Evolutionary conservation across 2,113 vertebrate genomes (phyloP).

Genomic region (Phaethon lepturus): DNA sequence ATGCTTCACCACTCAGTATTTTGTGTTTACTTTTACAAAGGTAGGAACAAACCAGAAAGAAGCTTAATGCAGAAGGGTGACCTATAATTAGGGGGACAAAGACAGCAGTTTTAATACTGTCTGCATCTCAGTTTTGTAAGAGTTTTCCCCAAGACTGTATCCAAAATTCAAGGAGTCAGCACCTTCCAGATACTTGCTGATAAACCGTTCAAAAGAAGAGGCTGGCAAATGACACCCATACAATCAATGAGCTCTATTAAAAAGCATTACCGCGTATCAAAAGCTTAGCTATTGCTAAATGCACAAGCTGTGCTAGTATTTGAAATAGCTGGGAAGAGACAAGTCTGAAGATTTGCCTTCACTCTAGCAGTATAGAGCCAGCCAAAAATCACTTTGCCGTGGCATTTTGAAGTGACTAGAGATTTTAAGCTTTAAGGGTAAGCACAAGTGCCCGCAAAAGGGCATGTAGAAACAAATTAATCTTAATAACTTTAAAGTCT

Average conservation of each 20-base stretch:
- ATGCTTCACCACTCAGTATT: neutral
- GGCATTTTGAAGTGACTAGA: neutral
- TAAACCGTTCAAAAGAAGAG: neutral
- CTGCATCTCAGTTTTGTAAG: neutral
- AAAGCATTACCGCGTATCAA: neutral
- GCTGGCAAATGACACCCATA: neutral
- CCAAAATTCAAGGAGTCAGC: neutral
- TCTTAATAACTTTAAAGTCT: neutral
- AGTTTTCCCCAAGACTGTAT: neutral
- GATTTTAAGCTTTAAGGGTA: neutral
- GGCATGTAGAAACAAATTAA: neutral
- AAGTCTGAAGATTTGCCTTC: neutral
- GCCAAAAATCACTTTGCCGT: neutral
- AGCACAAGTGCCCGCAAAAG: neutral
- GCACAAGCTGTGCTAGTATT: neutral
- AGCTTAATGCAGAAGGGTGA: neutral
- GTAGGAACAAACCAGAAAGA: neutral
- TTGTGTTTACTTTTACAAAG: neutral
- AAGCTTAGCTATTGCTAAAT: neutral
- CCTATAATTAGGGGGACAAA: neutral
- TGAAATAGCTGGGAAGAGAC: neutral
- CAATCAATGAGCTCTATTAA: neutral
- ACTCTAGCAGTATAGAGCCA: neutral
- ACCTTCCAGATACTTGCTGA: neutral
- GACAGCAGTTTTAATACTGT: neutral